phyloP scores from a whole-genome alignment of 2,113 vertebrate species.

The Elephas maximus region DNA sequence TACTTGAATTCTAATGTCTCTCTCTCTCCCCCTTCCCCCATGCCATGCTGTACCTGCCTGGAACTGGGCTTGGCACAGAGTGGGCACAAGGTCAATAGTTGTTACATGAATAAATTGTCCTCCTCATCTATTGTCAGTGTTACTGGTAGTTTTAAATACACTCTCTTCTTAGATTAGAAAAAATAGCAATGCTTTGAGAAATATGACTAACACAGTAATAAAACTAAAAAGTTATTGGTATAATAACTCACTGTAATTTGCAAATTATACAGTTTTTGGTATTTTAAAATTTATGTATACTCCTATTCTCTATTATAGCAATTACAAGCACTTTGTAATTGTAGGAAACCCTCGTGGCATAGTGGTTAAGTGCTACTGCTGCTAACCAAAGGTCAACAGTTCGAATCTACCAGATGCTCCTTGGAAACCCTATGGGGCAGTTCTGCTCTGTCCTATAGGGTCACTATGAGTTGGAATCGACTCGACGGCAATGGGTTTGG shows the following conservation, averaged over 20 bases:
- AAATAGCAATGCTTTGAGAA: neutral
- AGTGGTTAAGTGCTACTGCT: no score
- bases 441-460: no score
- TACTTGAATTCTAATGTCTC: neutral
- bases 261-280: neutral
- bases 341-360: no score
- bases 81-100: neutral
- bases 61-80: neutral
- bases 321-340: neutral
- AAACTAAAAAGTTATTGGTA: neutral
- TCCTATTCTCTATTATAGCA: neutral
- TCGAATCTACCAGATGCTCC: no score
- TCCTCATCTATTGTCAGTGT: neutral
- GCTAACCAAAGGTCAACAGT: no score
- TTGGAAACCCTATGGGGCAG: no score
- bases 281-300: neutral
- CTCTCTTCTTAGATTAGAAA: neutral
- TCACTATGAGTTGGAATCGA: no score
- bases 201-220: accelerated
- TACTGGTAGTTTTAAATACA: neutral
- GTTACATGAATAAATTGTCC: neutral
- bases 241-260: neutral
- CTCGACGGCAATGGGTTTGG: no score
- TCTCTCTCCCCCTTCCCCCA: neutral
- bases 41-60: neutral